These are phyloP conservation scores for Lochmaea crataegi DNA, from an alignment of 2,888 invertebrate species.

Conservation along the genomic window DNA sequence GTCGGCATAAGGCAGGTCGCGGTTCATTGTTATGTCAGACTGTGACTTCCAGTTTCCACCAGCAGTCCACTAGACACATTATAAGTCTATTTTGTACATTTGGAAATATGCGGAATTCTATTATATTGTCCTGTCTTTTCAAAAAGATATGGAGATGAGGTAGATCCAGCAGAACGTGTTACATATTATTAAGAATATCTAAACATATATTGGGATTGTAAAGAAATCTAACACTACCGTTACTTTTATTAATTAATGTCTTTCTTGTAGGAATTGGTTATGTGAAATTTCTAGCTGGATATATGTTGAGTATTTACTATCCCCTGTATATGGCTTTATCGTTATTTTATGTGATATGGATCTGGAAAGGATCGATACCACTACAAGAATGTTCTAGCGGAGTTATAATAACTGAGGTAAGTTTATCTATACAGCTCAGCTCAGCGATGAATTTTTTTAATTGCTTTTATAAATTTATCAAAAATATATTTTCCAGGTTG, in stretches of 20 bases:
- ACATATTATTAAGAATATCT: too few relatives aligned
- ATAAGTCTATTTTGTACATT: too few relatives aligned
- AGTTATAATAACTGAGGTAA: slow-evolving; percentile 64
- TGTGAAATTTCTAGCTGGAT: slow-evolving; percentile 69
- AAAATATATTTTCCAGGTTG: slow-evolving; percentile 50
- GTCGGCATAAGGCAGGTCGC: too few relatives aligned
- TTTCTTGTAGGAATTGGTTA: slow-evolving; percentile 72
- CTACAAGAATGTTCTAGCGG: slow-evolving; percentile 68
- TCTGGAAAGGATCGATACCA: slow-evolving; percentile 68
- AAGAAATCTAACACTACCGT: background rate
- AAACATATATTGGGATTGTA: too few relatives aligned
- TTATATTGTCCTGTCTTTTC: too few relatives aligned
- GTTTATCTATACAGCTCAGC: background rate
- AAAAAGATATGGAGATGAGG: too few relatives aligned
- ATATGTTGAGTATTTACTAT: slow-evolving; percentile 69
- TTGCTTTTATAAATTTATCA: background rate
- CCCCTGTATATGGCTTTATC: slow-evolving; percentile 71
- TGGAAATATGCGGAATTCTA: too few relatives aligned
- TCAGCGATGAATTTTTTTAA: too few relatives aligned
- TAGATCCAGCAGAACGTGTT: too few relatives aligned
- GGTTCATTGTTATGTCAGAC: too few relatives aligned
- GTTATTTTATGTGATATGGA: slow-evolving; percentile 70
- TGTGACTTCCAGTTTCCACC: too few relatives aligned
- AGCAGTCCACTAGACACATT: too few relatives aligned
- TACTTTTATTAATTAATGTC: slow-evolving; percentile 9